Conservation (phyloP, 2,888 invertebrate species). For the Anorthoa munda region DNA sequence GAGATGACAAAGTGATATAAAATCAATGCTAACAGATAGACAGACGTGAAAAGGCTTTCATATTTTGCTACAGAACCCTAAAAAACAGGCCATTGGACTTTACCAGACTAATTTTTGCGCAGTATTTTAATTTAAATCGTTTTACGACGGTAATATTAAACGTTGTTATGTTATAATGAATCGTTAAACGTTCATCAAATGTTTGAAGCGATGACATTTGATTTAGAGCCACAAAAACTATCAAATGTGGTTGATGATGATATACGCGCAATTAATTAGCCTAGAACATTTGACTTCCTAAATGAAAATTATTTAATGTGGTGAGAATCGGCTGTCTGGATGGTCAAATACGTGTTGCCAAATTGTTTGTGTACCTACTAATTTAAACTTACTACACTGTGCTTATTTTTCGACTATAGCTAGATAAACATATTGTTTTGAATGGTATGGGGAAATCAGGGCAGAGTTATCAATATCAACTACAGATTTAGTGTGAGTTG, state of each 20-base stretch:
- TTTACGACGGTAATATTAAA: conserved; percentile 6
- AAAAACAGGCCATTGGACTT: conserved; percentile 32
- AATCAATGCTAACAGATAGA: neutral
- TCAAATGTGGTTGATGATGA: conserved; percentile 9
- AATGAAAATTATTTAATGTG: conserved; percentile 13
- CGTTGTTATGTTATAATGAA: conserved; percentile 23
- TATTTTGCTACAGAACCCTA: neutral
- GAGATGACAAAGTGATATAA: neutral
- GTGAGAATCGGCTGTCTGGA: neutral
- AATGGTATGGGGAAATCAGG: neutral
- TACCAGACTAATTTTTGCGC: neutral
- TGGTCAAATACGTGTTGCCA: neutral
- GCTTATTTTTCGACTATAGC: neutral
- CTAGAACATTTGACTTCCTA: conserved; percentile 12
- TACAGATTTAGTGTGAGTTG: neutral
- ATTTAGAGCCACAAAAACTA: conserved; percentile 37
- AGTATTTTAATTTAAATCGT: conserved; percentile 35
- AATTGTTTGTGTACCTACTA: neutral
- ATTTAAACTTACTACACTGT: neutral
- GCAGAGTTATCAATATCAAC: neutral
- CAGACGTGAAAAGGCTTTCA: neutral
- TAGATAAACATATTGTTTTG: neutral
- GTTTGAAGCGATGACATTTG: conserved; percentile 20
- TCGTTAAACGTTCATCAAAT: conserved; percentile 18
- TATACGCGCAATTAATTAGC: conserved; percentile 13